phyloP scores from a whole-genome alignment of 2,797 vertebrate species.

The Peromyscus eremicus region DNA sequence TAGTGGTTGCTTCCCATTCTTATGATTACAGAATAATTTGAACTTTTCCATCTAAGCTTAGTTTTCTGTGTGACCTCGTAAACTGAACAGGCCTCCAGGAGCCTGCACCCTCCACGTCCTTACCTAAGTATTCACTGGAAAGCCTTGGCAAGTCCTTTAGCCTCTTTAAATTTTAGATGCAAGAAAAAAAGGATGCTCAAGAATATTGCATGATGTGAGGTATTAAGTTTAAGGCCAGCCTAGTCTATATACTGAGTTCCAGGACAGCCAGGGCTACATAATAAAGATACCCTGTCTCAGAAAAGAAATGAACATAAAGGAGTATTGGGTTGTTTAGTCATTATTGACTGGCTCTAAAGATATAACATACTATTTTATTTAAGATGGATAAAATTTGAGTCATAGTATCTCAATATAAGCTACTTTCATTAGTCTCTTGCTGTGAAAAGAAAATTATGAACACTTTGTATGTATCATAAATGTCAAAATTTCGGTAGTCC shows the following conservation, averaged over 20 bases:
- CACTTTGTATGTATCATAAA: slow-evolving; percentile 19
- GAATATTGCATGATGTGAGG: not conserved
- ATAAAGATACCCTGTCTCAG: not conserved
- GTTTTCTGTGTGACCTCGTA: slow-evolving; percentile 40
- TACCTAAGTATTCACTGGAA: slow-evolving; percentile 2
- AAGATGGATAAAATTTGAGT: not conserved
- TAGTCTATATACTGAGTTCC: not conserved
- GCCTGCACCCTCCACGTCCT: slow-evolving; percentile 9
- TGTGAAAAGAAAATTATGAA: not conserved
- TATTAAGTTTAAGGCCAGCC: no score
- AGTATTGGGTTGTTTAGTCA: not conserved
- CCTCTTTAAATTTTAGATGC: slow-evolving; percentile 8
- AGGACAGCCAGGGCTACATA: not conserved
- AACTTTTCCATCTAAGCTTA: slow-evolving; percentile 47
- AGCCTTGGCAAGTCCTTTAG: not conserved
- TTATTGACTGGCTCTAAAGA: not conserved
- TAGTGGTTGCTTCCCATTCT: slow-evolving; percentile 66
- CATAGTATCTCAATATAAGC: slow-evolving; percentile 4
- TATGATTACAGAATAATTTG: slow-evolving; percentile 61
- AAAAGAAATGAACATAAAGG: not conserved
- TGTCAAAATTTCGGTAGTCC: not conserved
- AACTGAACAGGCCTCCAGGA: slow-evolving; percentile 43
- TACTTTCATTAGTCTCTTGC: not conserved
- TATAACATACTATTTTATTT: not conserved
- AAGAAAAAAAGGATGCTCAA: not conserved